Percentiles rank a stretch among this genome's conserved stretches.
phyloP scores from a whole-genome alignment of 2,888 invertebrate genomes.

The Diarsia rubi region DNA sequence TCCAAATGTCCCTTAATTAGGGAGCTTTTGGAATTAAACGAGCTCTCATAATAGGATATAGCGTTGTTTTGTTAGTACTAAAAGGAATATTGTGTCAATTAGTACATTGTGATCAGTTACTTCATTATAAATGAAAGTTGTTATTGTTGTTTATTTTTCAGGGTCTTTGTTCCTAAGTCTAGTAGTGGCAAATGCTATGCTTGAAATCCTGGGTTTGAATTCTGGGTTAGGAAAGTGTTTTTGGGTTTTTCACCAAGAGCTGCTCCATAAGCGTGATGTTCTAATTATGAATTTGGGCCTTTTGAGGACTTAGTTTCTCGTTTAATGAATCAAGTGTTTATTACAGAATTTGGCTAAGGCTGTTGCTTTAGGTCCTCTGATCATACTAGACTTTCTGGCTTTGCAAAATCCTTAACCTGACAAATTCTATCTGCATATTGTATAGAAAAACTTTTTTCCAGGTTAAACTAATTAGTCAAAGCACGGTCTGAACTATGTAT shows the following conservation, averaged over 20 bases:
- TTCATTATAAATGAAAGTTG: conserved; percentile 2
- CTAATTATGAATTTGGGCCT: no score
- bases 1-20: conserved; percentile 47
- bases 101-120: conserved; percentile 19
- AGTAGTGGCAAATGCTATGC: not conserved
- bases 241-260: not conserved
- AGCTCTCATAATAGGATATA: conserved; percentile 27
- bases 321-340: no score
- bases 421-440: not conserved
- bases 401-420: not conserved
- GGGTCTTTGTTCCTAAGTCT: not conserved
- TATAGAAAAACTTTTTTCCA: not conserved
- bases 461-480: not conserved
- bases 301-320: not conserved
- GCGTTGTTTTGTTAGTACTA: conserved; percentile 18
- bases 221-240: not conserved
- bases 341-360: no score
- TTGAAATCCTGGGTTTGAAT: not conserved
- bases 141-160: not conserved
- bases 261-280: no score
- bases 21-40: conserved; percentile 42
- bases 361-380: no score
- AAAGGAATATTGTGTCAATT: conserved; percentile 18
- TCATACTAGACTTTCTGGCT: no score
- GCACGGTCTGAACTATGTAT: not conserved